These are phyloP conservation scores for Bos javanicus DNA, from an alignment of 2,113 vertebrate genomes.

Conservation along the genomic window DNA sequence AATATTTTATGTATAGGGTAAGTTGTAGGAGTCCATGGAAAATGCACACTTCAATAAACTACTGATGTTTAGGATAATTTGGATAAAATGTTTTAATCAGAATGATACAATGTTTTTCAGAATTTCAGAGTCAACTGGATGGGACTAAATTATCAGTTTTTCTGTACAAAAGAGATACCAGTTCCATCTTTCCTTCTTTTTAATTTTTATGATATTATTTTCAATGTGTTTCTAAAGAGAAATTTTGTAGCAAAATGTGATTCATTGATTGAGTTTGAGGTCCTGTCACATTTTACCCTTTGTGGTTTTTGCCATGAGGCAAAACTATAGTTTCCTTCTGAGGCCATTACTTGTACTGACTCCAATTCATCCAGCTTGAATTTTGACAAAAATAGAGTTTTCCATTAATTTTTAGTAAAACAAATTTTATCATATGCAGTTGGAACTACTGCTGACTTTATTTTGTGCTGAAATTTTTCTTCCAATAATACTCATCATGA, in stretches of 20 bases:
- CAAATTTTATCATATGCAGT: neutral
- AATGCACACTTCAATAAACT: neutral
- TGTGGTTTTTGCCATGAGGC: neutral
- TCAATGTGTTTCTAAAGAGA: neutral
- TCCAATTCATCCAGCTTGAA: neutral
- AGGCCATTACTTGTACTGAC: neutral
- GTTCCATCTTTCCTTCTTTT: neutral
- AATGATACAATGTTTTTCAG: neutral
- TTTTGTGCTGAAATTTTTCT: neutral
- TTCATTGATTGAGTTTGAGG: neutral
- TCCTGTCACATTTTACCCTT: neutral
- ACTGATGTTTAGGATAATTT: neutral
- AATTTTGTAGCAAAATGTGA: neutral
- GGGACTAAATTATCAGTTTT: neutral
- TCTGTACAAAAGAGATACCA: neutral
- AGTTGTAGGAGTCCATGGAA: neutral
- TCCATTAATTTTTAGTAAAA: neutral
- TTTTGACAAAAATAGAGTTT: neutral
- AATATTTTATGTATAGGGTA: neutral
- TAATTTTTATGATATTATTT: neutral
- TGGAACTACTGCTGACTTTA: slow-evolving; percentile 15
- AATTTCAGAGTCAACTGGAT: neutral
- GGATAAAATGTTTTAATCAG: neutral
- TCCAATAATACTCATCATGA: neutral
- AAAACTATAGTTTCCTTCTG: neutral